Percentiles rank a stretch among this genome's conserved stretches.
Evolutionary conservation across 92 coral and sea anemone species (phyloP).

Genomic region (Palythoa caribaeorum): DNA sequence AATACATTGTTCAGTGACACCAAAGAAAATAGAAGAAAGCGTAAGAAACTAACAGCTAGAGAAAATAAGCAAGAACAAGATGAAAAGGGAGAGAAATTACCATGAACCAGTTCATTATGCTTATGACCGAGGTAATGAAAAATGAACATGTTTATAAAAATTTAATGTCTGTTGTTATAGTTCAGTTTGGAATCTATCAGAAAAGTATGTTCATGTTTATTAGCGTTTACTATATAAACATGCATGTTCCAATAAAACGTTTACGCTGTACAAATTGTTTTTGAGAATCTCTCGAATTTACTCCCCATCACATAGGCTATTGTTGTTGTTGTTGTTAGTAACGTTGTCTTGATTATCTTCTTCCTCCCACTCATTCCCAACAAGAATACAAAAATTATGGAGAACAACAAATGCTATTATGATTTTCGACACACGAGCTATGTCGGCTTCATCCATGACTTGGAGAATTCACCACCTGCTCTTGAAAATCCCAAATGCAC

Average conservation of each 20-base stretch:
- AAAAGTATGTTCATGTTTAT: too few relatives aligned
- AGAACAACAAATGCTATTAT: background rate
- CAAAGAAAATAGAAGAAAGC: too few relatives aligned
- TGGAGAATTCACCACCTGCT: constrained; percentile 35
- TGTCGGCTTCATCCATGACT: background rate
- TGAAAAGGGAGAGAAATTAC: too few relatives aligned
- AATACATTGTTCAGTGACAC: too few relatives aligned
- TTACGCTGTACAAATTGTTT: background rate
- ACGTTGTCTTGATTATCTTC: too few relatives aligned
- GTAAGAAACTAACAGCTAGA: too few relatives aligned
- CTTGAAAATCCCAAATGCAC: constrained; percentile 46
- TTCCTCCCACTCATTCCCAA: background rate
- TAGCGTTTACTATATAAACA: too few relatives aligned
- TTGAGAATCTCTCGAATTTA: background rate
- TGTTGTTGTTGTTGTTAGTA: too few relatives aligned
- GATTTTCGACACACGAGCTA: background rate
- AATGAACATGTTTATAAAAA: too few relatives aligned
- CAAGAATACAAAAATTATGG: background rate
- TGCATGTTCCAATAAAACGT: background rate
- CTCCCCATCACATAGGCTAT: background rate
- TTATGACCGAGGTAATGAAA: background rate
- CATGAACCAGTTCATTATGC: background rate
- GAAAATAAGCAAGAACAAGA: too few relatives aligned
- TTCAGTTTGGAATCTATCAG: too few relatives aligned
- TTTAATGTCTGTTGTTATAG: too few relatives aligned